Evolutionary conservation across 30 jellyfish, hydroid and myxozoan genomes (phyloP).

Genomic region (Aurelia coerulea): DNA sequence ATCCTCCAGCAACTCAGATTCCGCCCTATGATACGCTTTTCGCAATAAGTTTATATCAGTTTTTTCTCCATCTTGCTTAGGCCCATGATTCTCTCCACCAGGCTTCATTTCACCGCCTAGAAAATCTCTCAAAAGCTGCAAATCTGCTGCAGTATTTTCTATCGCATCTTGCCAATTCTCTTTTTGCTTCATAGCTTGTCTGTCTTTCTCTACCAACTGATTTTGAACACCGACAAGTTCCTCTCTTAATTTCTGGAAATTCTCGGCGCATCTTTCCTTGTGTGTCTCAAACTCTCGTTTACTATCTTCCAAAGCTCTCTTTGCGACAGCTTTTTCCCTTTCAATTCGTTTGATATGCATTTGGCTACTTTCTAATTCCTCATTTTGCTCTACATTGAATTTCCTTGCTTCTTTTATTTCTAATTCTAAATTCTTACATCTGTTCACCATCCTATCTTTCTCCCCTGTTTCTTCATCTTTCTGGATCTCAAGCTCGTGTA

Average conservation of each 20-base stretch:
- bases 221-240: slow-evolving; percentile 85
- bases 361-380: slow-evolving; percentile 71
- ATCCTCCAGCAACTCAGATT: slow-evolving; percentile 86
- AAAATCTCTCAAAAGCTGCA: slow-evolving; percentile 73
- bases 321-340: slow-evolving; percentile 66
- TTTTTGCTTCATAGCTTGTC: slow-evolving; percentile 84
- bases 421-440: slow-evolving; percentile 54
- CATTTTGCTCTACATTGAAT: slow-evolving; percentile 57
- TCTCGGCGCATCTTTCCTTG: slow-evolving; percentile 72
- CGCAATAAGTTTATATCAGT: slow-evolving; percentile 68
- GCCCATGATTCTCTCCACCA: slow-evolving; percentile 12
- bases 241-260: slow-evolving; percentile 73
- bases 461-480: slow-evolving; percentile 45
- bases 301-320: slow-evolving; percentile 55
- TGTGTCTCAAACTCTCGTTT: slow-evolving; percentile 85
- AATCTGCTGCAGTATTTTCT: slow-evolving; percentile 85
- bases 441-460: slow-evolving; percentile 39
- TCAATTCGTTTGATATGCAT: slow-evolving; percentile 77
- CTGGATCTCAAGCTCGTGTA: slow-evolving; percentile 71
- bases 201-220: slow-evolving; percentile 87
- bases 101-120: slow-evolving; percentile 47
- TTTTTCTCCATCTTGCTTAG: slow-evolving; percentile 40
- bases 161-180: slow-evolving; percentile 90
- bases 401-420: slow-evolving; percentile 74
- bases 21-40: slow-evolving; percentile 81